phyloP scores from a whole-genome alignment of 2,113 vertebrate species.

The Catharus fuscescens region DNA sequence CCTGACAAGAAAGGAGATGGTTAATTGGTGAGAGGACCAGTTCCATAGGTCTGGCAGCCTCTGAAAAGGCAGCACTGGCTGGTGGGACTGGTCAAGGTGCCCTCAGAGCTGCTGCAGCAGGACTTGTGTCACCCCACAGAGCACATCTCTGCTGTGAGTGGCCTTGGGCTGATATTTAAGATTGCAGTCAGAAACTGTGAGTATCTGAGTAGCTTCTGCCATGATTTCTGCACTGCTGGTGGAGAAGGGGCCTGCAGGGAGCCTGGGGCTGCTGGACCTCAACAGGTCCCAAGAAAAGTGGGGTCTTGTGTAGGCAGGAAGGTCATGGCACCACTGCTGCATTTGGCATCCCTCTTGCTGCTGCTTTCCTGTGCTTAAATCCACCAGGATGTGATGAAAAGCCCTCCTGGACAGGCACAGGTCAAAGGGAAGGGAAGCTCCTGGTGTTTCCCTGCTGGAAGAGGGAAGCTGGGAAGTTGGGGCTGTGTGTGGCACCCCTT shows the following conservation, averaged over 20 bases:
- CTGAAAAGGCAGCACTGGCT: neutral
- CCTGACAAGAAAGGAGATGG: neutral
- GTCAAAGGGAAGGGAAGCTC: neutral
- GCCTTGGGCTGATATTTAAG: conserved; percentile 8
- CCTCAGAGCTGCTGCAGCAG: neutral
- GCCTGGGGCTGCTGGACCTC: neutral
- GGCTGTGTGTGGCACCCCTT: neutral
- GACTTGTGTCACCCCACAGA: neutral
- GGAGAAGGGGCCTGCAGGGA: neutral
- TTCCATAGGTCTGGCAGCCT: neutral
- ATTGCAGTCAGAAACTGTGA: neutral
- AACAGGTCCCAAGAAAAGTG: neutral
- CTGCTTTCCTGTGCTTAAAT: neutral
- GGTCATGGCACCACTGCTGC: neutral
- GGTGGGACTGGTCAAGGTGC: neutral
- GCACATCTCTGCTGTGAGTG: neutral
- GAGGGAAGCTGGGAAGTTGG: neutral
- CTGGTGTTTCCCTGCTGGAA: neutral
- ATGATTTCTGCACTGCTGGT: neutral
- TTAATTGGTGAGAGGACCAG: neutral
- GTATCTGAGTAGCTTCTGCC: neutral
- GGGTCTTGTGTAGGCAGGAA: neutral
- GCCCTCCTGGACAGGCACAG: neutral
- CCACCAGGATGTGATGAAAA: neutral
- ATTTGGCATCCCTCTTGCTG: neutral